Evolutionary conservation across 2,888 invertebrate genomes (phyloP).

Genomic region (Globia sparganii): DNA sequence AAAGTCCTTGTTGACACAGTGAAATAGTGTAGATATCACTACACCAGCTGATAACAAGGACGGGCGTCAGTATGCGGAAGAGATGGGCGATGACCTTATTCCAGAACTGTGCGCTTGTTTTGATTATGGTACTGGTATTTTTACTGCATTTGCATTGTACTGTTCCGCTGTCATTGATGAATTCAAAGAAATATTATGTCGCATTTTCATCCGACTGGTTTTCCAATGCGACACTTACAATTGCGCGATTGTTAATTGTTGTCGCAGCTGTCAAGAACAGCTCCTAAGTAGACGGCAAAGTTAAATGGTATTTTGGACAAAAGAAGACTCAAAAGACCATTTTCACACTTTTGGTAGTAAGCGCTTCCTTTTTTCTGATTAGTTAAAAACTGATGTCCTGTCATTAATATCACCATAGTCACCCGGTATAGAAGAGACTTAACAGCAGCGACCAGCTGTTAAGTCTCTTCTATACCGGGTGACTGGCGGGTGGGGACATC

Average conservation of each 20-base stretch:
- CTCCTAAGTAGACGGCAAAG: neutral
- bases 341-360: neutral
- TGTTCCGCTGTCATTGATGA: conserved; percentile 8
- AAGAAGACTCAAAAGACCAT: neutral
- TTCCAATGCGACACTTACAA: neutral
- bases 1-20: conserved; percentile 43
- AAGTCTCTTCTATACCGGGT: neutral
- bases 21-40: conserved; percentile 25
- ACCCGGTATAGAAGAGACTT: too few relatives aligned
- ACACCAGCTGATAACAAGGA: conserved; percentile 52
- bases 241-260: neutral
- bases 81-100: conserved; percentile 60
- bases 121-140: conserved; percentile 23
- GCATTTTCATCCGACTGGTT: too few relatives aligned
- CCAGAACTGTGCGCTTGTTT: conserved; percentile 31
- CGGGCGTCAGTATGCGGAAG: conserved; percentile 55
- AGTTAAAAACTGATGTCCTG: neutral
- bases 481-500: too few relatives aligned
- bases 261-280: neutral
- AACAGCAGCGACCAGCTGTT: too few relatives aligned
- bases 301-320: neutral
- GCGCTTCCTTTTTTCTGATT: neutral
- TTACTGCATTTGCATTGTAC: neutral
- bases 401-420: too few relatives aligned
- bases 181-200: neutral